Base-by-base conservation (phyloP, 2,888 invertebrate genomes). In the Ennomos quercinarius region DNA sequence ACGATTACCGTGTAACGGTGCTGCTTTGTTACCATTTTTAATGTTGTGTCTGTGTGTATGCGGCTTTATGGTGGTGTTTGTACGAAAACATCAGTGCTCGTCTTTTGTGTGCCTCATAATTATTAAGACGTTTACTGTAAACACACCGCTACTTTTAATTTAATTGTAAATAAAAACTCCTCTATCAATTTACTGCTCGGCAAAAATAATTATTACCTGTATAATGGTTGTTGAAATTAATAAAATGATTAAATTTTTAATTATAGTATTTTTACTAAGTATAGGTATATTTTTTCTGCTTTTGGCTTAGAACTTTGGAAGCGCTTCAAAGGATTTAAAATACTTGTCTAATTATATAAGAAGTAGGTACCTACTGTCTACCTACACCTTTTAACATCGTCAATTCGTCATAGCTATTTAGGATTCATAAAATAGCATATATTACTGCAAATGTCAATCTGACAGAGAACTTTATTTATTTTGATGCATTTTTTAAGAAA, bases 1-100 rank as follows among this genome's bases (percentile, higher is more conserved):
- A 80, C 83, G 81, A 66, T 78, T 77, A 77, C 77, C 76, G 68
- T 74, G 71, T 81, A 82, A 81, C 78, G 80, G 80, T 73, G 44
- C 47, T 71, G 71, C 73, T 78, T 80, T 77, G 78, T 83, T 79
- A 74, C 71, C 70, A 77, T 76, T 48, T 48, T 58, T 10, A 45
- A 43, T 49, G 46, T 43, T 12, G 37, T 9, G 13, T 27, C 13
- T 74, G 66, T 68, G 64, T 11, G 56, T 34, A 56, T 58, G 59
- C 57, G 57, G 39, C 41, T 72, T 72, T 67, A 13, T 54, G 49
- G 49, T 44, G 8, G 43, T 43, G 9, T 74, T 75, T 68, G 67
- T 64, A 62, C 56, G 66, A 59, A 72, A 70, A 71, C 67, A 68
- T 54, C 10, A 65, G 53, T 65, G 61, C 58, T 50, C 63, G 64